phyloP scores from a whole-genome alignment of 2,113 vertebrate species.

The Rhadina sibilatrix region DNA sequence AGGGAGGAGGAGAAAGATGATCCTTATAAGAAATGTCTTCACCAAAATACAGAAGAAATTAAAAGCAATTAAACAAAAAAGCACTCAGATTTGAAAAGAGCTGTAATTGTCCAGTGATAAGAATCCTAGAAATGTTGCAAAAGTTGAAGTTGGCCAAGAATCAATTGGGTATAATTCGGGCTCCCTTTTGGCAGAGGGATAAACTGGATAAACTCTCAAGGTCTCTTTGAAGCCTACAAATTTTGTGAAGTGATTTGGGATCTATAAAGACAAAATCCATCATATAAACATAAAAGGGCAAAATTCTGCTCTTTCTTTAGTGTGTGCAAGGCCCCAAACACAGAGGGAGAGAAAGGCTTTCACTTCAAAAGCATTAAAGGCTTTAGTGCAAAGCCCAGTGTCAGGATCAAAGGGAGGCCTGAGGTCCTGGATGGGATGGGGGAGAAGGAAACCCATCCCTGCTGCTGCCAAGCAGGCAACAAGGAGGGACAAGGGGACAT shows the following conservation, averaged over 20 bases:
- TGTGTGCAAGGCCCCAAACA: not conserved
- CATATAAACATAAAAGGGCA: not conserved
- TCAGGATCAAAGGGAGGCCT: not conserved
- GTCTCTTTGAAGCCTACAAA: not conserved
- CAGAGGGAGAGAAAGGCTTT: not conserved
- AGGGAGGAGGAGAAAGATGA: not conserved
- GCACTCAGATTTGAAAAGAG: not conserved
- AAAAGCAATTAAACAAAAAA: not conserved
- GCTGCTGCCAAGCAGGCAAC: not conserved
- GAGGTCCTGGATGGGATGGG: not conserved
- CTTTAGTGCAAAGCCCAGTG: not conserved
- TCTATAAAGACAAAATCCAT: slow-evolving; percentile 11
- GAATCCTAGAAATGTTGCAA: not conserved
- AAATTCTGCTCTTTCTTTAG: not conserved
- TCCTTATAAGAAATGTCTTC: not conserved
- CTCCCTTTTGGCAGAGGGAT: not conserved
- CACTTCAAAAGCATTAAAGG: slow-evolving; percentile 17
- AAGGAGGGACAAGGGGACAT: not conserved
- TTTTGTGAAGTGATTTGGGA: slow-evolving; percentile 14
- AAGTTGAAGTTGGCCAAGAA: not conserved
- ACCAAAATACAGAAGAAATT: not conserved
- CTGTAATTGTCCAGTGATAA: not conserved
- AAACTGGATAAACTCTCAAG: slow-evolving; percentile 21
- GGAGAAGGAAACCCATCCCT: not conserved
- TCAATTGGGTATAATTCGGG: not conserved